Conservation (phyloP, 2,888 invertebrate genomes). For the Leucophenga montana region DNA sequence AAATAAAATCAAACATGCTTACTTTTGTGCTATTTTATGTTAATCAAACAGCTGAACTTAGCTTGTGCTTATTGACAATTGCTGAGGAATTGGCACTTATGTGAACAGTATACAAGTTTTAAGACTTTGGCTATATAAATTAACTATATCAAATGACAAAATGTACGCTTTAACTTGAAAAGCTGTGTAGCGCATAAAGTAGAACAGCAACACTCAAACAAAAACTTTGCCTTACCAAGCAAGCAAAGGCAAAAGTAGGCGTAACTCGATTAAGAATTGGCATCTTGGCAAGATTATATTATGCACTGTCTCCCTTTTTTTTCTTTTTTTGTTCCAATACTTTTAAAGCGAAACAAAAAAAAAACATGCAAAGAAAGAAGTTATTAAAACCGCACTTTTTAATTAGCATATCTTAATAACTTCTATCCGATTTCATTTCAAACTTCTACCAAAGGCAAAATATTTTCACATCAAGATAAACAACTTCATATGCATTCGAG, state of each 20-base stretch:
- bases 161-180: background rate
- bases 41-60: no score
- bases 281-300: slow-evolving; percentile 1
- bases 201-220: slow-evolving; percentile 19
- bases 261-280: slow-evolving; percentile 64
- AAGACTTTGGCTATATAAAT: no score
- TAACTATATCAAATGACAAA: no score
- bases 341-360: no score
- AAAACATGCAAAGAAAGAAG: no score
- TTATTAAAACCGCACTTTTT: background rate
- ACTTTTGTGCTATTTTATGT: no score
- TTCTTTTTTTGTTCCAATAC: no score
- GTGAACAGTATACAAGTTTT: no score
- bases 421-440: background rate
- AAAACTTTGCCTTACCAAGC: slow-evolving; percentile 33
- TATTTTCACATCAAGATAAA: background rate
- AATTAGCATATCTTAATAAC: slow-evolving; percentile 22
- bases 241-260: slow-evolving; percentile 52
- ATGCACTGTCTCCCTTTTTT: no score
- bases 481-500: background rate
- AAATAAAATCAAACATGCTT: no score
- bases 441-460: background rate
- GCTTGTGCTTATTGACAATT: no score
- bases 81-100: no score
- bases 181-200: slow-evolving; percentile 9